phyloP scores from a whole-genome alignment of 2,113 vertebrate species.

The Nymphicus hollandicus region DNA sequence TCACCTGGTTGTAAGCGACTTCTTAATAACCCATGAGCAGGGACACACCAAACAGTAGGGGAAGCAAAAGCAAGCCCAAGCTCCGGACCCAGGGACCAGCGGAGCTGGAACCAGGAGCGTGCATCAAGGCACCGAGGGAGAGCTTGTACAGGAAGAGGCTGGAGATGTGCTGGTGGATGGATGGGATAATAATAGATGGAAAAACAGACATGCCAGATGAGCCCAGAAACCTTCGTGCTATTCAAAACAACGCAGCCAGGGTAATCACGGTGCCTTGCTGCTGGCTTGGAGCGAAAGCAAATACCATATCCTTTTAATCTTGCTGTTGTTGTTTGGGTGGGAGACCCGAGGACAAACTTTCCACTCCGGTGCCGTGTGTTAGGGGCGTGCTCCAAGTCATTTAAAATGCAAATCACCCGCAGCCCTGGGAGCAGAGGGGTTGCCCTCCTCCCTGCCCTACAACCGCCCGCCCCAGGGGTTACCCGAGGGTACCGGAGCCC shows the following conservation, averaged over 20 bases:
- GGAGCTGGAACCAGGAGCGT: not conserved
- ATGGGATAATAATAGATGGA: not conserved
- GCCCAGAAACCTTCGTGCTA: not conserved
- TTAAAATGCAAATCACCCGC: slow-evolving; percentile 9
- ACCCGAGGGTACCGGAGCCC: not conserved
- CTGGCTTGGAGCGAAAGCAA: not conserved
- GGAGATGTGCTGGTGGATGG: not conserved
- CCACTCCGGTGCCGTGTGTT: not conserved
- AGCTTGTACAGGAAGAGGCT: not conserved
- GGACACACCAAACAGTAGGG: fast-evolving
- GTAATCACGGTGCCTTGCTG: not conserved
- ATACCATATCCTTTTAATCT: not conserved
- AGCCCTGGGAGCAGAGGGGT: not conserved
- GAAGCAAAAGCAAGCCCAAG: not conserved
- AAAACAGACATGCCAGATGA: not conserved
- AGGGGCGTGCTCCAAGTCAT: not conserved
- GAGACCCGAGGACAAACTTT: slow-evolving; percentile 12
- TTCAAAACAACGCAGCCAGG: not conserved
- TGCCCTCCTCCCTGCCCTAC: too few species aligned
- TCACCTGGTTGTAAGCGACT: not conserved
- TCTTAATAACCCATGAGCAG: not conserved
- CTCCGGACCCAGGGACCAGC: not conserved
- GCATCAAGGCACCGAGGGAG: not conserved
- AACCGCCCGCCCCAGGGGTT: not conserved
- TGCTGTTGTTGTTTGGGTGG: not conserved